phyloP scores from a whole-genome alignment of 92 coral and sea anemone species.

The Umimayanthus kanabou region DNA sequence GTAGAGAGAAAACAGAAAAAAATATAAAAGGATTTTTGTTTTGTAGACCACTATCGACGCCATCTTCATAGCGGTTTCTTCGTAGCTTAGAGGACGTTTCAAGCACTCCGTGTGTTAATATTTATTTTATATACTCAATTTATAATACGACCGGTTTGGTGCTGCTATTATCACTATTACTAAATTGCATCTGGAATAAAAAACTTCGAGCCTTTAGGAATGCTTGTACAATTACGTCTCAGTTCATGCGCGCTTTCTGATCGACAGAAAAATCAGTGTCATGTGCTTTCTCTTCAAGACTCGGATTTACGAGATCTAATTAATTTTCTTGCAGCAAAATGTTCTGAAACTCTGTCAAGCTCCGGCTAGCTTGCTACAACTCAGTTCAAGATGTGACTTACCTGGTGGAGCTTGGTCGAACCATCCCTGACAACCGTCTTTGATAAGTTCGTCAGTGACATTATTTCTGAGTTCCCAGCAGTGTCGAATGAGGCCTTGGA shows the following conservation, averaged over 20 bases:
- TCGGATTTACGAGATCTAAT: neutral
- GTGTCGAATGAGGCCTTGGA: conserved; percentile 70
- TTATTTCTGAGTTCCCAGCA: conserved; percentile 77
- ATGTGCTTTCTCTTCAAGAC: neutral
- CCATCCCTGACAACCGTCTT: conserved; percentile 41
- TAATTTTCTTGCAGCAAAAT: neutral
- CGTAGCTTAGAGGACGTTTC: neutral
- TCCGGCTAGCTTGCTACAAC: neutral
- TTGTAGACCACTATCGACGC: neutral
- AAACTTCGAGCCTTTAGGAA: neutral
- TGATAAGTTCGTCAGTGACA: conserved; percentile 60
- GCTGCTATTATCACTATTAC: neutral
- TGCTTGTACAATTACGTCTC: neutral
- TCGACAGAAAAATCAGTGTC: neutral
- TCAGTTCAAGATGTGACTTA: neutral
- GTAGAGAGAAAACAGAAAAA: neutral
- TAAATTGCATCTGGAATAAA: neutral
- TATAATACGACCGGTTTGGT: neutral
- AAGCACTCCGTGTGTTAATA: neutral
- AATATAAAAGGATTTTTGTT: neutral
- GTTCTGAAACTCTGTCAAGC: neutral
- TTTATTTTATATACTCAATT: too few species aligned
- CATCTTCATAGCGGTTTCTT: neutral
- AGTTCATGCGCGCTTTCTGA: neutral
- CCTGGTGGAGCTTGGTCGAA: conserved; percentile 39